Evolutionary conservation across 30 jellyfish, hydroid and myxozoan genomes (phyloP).

Genomic region (Rhopilema esculentum): DNA sequence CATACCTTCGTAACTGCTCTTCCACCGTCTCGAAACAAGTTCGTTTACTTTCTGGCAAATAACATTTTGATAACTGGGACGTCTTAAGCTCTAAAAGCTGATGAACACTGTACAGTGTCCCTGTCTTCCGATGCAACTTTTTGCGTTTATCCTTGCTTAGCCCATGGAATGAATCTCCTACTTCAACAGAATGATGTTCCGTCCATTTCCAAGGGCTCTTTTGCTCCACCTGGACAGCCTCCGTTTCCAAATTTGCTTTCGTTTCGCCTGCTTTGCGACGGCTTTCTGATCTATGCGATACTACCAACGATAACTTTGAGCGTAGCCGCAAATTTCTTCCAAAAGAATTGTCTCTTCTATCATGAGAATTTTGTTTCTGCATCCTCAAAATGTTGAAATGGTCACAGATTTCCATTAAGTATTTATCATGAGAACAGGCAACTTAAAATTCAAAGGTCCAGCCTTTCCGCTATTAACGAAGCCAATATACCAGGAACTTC

Average conservation of each 20-base stretch:
- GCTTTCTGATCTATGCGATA: not conserved
- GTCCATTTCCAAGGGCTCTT: not conserved
- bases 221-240: not conserved
- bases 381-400: not conserved
- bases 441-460: not conserved
- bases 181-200: not conserved
- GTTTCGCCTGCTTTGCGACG: not conserved
- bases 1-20: constrained; percentile 10
- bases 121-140: constrained; percentile 22
- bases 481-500: too few relatives aligned
- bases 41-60: constrained; percentile 11
- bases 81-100: constrained; percentile 26
- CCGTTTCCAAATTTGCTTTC: not conserved
- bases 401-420: too few relatives aligned
- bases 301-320: constrained; percentile 21
- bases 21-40: constrained; percentile 31
- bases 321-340: constrained; percentile 26
- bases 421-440: not conserved
- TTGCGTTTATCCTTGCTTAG: not conserved
- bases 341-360: not conserved
- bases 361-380: not conserved
- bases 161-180: constrained; percentile 19
- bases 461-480: not conserved
- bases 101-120: constrained; percentile 23
- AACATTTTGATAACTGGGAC: not conserved